A percentile compares a stretch with the other conserved stretches of the same genome.
Conservation (phyloP, 2,888 invertebrate genomes). For the Polia nebulosa region DNA sequence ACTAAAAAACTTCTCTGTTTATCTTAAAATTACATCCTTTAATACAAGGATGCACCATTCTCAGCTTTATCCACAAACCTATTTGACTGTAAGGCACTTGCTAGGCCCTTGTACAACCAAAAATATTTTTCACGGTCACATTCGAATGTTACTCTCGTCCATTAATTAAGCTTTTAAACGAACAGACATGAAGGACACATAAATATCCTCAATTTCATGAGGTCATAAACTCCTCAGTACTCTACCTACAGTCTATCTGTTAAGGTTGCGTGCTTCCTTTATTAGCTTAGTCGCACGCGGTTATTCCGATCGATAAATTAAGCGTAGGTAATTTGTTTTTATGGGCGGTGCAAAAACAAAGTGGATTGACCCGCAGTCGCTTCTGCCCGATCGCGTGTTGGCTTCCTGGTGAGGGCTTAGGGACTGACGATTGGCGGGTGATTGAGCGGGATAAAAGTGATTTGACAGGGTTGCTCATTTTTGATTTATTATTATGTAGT, state of each 20-base stretch:
- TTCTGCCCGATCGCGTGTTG: constrained; percentile 85
- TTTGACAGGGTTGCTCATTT: not conserved
- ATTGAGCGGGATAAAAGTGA: constrained; percentile 16
- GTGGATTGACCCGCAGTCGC: constrained; percentile 87
- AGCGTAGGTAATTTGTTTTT: constrained; percentile 87
- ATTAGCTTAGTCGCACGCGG: constrained; percentile 86
- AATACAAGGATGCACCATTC: not conserved
- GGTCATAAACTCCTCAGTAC: constrained; percentile 61
- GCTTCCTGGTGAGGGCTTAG: constrained; percentile 64
- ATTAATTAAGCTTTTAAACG: constrained; percentile 7
- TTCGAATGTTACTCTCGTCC: not conserved
- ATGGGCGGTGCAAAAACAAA: constrained; percentile 88
- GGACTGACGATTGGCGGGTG: constrained; percentile 47
- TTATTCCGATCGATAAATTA: constrained; percentile 87
- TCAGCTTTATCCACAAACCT: not conserved
- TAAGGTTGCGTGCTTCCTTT: constrained; percentile 74
- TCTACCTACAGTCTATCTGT: constrained; percentile 49
- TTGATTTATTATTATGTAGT: not conserved
- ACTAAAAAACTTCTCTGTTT: too few species aligned
- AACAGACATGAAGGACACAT: constrained; percentile 9
- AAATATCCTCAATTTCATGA: constrained; percentile 51
- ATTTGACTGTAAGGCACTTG: too few species aligned
- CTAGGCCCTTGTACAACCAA: not conserved
- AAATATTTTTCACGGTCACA: not conserved
- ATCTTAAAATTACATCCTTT: not conserved